phyloP scores from a whole-genome alignment of 2,888 invertebrate species.

The Cinara cedri region DNA sequence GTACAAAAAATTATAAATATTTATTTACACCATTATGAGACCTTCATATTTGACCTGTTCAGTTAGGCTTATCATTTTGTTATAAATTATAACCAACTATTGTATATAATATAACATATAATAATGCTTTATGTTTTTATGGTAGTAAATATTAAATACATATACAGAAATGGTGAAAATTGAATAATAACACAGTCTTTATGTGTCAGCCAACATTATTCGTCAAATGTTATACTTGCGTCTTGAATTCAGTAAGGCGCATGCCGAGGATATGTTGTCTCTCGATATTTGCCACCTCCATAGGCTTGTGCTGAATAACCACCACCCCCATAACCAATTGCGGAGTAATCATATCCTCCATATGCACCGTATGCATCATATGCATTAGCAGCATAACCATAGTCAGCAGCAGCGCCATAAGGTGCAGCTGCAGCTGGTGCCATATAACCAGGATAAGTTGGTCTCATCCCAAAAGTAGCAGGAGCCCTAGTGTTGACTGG shows the following conservation, averaged over 20 bases:
- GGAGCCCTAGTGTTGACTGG: constrained; percentile 50
- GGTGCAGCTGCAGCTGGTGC: constrained; percentile 55
- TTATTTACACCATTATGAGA: constrained; percentile 49
- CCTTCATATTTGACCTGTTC: constrained; percentile 49
- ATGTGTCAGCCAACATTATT: constrained; percentile 54
- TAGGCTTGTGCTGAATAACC: constrained; percentile 58
- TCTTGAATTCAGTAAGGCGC: constrained; percentile 59
- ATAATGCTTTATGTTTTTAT: constrained; percentile 25
- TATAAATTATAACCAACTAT: constrained; percentile 40
- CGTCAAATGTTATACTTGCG: constrained; percentile 54
- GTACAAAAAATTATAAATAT: constrained; percentile 53
- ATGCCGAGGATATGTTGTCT: constrained; percentile 59
- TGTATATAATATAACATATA: constrained; percentile 45
- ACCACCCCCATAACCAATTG: constrained; percentile 58
- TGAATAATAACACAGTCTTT: constrained; percentile 55
- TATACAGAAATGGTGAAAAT: constrained; percentile 44
- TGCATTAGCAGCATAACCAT: constrained; percentile 60
- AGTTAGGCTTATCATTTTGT: constrained; percentile 52
- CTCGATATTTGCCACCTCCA: constrained; percentile 61
- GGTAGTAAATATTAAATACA: constrained; percentile 45
- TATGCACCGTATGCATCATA: constrained; percentile 61
- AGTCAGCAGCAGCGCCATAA: constrained; percentile 58
- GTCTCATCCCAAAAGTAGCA: constrained; percentile 55
- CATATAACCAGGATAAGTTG: constrained; percentile 57
- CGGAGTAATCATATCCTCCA: constrained; percentile 59